Percentiles rank a stretch among this genome's conserved stretches.
Evolutionary conservation across 2,888 invertebrate species (phyloP).

Genomic region (Nesidiocoris tenuis): DNA sequence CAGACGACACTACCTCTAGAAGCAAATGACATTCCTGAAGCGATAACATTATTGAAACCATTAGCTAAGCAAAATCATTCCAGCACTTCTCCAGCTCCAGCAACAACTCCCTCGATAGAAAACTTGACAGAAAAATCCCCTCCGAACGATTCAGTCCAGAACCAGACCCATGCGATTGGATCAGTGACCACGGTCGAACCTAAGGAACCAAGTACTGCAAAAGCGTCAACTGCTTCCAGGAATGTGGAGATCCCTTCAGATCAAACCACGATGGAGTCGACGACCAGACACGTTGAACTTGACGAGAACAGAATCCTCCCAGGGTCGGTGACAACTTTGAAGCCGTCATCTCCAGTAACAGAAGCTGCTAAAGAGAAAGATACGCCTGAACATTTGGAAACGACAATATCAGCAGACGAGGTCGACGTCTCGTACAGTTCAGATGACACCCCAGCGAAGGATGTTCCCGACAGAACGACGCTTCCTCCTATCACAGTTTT

Average conservation of each 20-base stretch:
- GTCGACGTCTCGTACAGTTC: neutral
- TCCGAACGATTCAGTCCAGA: too few species aligned
- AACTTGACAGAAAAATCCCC: too few species aligned
- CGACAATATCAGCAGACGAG: neutral
- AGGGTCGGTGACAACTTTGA: neutral
- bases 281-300: neutral
- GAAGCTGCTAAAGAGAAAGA: neutral
- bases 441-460: neutral
- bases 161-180: too few species aligned
- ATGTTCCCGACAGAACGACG: neutral
- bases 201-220: too few species aligned
- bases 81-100: too few species aligned
- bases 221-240: too few species aligned
- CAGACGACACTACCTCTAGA: constrained; percentile 19
- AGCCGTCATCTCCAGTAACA: neutral
- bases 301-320: neutral
- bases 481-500: too few species aligned
- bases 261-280: neutral
- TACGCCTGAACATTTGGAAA: neutral
- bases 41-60: too few species aligned
- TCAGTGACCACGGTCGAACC: too few species aligned
- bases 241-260: too few species aligned
- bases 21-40: constrained; percentile 22
- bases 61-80: neutral
- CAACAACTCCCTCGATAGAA: too few species aligned